Evolutionary conservation across 2,113 vertebrate species (phyloP).

Genomic region (Electrona antarctica): DNA sequence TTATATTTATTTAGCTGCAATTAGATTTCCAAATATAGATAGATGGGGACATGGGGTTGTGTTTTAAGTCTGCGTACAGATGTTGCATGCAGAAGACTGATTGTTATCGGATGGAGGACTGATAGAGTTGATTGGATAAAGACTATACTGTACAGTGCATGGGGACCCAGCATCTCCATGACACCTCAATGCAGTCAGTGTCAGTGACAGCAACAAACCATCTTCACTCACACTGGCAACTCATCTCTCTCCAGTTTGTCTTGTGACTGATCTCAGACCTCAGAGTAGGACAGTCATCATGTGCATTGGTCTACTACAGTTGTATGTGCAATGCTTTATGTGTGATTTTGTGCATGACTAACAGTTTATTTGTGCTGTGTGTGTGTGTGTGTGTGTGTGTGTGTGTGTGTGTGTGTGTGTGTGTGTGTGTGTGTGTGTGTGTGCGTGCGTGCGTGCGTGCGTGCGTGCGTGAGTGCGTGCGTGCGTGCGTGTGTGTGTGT

Average conservation of each 20-base stretch:
- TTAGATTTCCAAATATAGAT: too few relatives aligned
- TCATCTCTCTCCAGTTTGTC: not conserved
- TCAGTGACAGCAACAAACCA: not conserved
- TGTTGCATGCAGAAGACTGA: not conserved
- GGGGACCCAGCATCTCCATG: not conserved
- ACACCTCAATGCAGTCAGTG: not conserved
- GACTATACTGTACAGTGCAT: not conserved
- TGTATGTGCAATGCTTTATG: slow-evolving; percentile 6
- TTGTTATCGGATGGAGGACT: not conserved
- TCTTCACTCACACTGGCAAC: too few relatives aligned
- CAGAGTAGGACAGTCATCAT: not conserved
- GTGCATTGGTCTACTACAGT: slow-evolving; percentile 7
- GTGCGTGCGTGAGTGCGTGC: not conserved
- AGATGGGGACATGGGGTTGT: not conserved
- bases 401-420: too few relatives aligned
- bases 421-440: slow-evolving; percentile 12
- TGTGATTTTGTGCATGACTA: not conserved
- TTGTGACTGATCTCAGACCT: not conserved
- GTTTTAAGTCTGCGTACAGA: not conserved
- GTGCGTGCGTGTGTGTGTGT: not conserved
- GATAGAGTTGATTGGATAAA: not conserved
- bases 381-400: too few relatives aligned
- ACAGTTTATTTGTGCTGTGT: too few relatives aligned
- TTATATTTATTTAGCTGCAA: too few relatives aligned
- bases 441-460: not conserved